phyloP scores from a whole-genome alignment of 2,113 vertebrate species.

The Fregata magnificens region DNA sequence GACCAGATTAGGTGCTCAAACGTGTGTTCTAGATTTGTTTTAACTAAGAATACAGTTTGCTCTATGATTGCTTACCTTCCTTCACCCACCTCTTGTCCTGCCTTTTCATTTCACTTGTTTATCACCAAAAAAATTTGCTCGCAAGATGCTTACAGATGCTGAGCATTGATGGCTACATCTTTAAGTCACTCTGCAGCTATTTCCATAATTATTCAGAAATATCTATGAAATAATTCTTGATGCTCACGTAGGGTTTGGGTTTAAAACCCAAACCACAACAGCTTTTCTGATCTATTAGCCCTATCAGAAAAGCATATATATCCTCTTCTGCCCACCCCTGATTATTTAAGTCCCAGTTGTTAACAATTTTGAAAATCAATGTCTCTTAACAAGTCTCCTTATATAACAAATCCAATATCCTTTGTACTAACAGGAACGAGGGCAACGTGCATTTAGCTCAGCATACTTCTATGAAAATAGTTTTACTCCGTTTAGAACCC shows the following conservation, averaged over 20 bases:
- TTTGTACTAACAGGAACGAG: not conserved
- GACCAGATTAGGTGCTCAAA: not conserved
- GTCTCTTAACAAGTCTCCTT: not conserved
- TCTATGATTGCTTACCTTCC: not conserved
- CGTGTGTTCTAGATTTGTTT: not conserved
- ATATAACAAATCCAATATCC: not conserved
- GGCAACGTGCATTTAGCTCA: not conserved
- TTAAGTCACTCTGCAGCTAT: not conserved
- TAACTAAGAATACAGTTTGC: not conserved
- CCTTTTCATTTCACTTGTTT: not conserved
- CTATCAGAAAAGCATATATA: not conserved
- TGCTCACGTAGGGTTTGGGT: not conserved
- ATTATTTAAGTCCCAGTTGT: no score
- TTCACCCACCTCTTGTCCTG: not conserved
- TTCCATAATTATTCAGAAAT: not conserved
- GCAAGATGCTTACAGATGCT: not conserved
- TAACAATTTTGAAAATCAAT: not conserved
- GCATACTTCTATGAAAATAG: not conserved
- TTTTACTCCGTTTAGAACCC: not conserved
- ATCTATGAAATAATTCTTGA: not conserved
- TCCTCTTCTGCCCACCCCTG: not conserved
- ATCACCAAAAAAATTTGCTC: not conserved
- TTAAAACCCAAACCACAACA: not conserved
- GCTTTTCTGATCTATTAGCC: not conserved
- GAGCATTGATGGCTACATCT: not conserved